These are phyloP conservation scores for Pangasianodon gigas DNA, from an alignment of 2,113 vertebrate species.

Conservation along the genomic window DNA sequence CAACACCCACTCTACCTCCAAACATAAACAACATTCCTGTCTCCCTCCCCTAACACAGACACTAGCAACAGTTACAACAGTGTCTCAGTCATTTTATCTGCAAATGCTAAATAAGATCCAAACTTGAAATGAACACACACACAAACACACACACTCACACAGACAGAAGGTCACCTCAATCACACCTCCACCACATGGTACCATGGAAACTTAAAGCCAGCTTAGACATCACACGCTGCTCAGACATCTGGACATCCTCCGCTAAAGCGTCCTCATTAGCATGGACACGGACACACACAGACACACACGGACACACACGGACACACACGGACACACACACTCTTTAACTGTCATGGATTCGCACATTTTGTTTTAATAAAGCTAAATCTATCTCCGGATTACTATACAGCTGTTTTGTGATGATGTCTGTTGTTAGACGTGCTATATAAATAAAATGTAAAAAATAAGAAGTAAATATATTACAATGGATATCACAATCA, in stretches of 20 bases:
- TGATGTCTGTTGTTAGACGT: background rate
- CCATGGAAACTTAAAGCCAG: background rate
- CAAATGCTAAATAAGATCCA: background rate
- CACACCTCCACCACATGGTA: background rate
- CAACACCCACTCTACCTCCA: background rate
- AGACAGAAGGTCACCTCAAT: conserved; percentile 5
- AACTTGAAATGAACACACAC: background rate
- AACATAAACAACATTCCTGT: background rate
- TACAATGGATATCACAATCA: background rate
- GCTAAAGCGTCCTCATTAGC: conserved; percentile 1
- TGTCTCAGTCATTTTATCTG: background rate
- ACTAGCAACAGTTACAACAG: background rate
- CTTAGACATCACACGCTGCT: conserved; percentile 32
- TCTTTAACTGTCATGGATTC: background rate
- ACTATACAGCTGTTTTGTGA: background rate
- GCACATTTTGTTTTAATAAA: background rate
- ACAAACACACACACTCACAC: background rate
- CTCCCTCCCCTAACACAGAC: background rate
- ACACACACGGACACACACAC: background rate
- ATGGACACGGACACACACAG: background rate
- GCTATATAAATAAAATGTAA: background rate
- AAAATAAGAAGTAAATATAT: background rate
- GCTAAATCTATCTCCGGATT: background rate
- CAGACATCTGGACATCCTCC: conserved; percentile 49
- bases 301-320: background rate